Percentiles rank a stretch among this genome's conserved stretches.
Conservation (phyloP, 2,888 invertebrate species). For the Liopterus haemorrhoidalis region DNA sequence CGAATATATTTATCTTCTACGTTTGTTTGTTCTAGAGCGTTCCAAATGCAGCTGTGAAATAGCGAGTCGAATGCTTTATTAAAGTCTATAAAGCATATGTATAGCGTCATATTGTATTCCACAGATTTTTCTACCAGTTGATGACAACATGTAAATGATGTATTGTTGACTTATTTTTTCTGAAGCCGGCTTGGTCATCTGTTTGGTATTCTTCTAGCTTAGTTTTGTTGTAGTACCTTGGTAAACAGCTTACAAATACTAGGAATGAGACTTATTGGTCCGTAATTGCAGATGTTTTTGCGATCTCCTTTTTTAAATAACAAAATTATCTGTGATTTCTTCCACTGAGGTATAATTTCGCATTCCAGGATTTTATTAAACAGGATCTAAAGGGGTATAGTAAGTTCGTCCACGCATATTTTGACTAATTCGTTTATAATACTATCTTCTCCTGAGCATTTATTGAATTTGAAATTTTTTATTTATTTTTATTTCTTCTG, state of each 20-base stretch:
- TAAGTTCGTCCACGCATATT: neutral
- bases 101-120: neutral
- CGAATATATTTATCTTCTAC: neutral
- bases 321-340: constrained; percentile 1
- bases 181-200: neutral
- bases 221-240: constrained; percentile 6
- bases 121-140: constrained; percentile 3
- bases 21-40: neutral
- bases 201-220: constrained; percentile 4
- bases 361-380: constrained; percentile 3
- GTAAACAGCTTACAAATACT: constrained; percentile 3
- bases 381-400: neutral
- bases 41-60: neutral
- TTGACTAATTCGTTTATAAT: neutral
- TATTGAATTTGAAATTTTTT: neutral
- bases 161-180: constrained; percentile 2
- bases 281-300: constrained; percentile 1
- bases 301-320: constrained; percentile 1
- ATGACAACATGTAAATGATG: neutral
- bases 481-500: constrained; percentile 2
- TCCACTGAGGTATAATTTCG: constrained; percentile 4
- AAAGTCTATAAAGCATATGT: neutral
- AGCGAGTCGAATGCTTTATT: constrained; percentile 1
- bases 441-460: constrained; percentile 7
- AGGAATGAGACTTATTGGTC: constrained; percentile 5